Base-by-base conservation (phyloP, 2,888 invertebrate genomes). In the Latrodectus elegans region DNA sequence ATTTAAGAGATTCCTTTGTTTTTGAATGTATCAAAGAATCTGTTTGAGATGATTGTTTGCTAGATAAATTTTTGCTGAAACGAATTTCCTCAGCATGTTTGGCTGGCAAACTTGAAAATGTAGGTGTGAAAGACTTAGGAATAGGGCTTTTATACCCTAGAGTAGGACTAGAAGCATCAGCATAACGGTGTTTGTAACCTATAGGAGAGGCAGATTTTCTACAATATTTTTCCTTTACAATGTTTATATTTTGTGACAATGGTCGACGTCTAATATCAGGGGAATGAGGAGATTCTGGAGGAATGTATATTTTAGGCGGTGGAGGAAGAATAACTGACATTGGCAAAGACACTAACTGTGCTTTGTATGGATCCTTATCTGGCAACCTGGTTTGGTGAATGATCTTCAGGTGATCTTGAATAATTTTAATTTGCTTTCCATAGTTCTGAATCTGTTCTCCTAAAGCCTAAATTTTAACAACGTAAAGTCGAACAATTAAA, bases 381-480 rank as follows among this genome's bases (percentile, higher is more conserved):
- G 90, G 89, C 65, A 64, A 75, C 64, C 88, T 81, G 51, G 84
- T 89, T 55, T 88, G 86, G 52, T 90, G 88, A 78, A 90, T 78
- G 77, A 52, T 83, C 88, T 89, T 89, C 84, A 90, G 89, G 49
- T 88, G 84, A n/a, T 88, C 90, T 85, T 87, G 86, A 26, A 90
- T 75, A 53, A 77, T 72, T 68, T 72, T 71, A 70, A 90, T 90
- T 87, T 89, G 90, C 64, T 90, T 85, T 76, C 84, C 90, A 75
- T 89, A 89, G 55, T 82, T 84, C 78, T 89, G 84, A 88, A 90
- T 90, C 82, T 88, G 89, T 60, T 90, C 89, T 82, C 82, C 89
- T 71, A 89, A 89, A 74, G 88, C 90, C 90, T 90, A 84, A 77
- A 89, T 77, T 89, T 83, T 15, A n/a, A 78, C 78, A 74, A 68